Percentiles rank a stretch among this genome's conserved stretches.
phyloP scores from a whole-genome alignment of 2,888 invertebrate species.

The Sceliomorpha sp. region DNA sequence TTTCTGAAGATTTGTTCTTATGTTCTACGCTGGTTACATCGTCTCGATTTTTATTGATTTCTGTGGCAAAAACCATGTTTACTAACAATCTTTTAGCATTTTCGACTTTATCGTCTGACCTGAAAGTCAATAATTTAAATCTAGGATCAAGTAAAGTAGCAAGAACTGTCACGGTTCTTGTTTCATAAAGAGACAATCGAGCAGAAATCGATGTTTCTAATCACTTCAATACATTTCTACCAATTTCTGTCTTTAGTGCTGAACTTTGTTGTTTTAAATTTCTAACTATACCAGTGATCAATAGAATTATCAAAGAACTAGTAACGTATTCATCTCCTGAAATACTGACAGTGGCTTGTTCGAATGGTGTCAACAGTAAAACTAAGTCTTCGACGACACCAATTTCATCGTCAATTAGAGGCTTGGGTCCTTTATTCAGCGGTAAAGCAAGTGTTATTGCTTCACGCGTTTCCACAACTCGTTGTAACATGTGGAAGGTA shows the following conservation, averaged over 20 bases:
- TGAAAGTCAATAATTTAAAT: slow-evolving; percentile 3
- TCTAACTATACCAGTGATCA: background rate
- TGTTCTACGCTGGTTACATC: background rate
- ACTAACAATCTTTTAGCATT: background rate
- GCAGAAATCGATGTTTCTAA: slow-evolving; percentile 2
- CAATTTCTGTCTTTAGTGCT: slow-evolving; percentile 6
- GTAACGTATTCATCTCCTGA: slow-evolving; percentile 7
- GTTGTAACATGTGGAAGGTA: too few relatives aligned
- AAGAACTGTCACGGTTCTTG: background rate
- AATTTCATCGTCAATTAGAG: too few relatives aligned
- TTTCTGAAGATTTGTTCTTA: background rate
- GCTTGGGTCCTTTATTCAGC: too few relatives aligned
- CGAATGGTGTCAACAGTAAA: slow-evolving; percentile 5
- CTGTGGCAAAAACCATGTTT: too few relatives aligned
- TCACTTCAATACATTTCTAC: background rate
- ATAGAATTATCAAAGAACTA: slow-evolving; percentile 5
- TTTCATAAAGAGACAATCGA: slow-evolving; percentile 1
- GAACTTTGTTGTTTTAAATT: background rate
- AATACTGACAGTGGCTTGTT: slow-evolving; percentile 5
- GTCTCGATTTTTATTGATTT: background rate
- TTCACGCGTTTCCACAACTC: too few relatives aligned
- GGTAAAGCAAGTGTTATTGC: too few relatives aligned
- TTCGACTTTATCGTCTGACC: slow-evolving; percentile 8
- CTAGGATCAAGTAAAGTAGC: slow-evolving; percentile 7
- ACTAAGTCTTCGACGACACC: too few relatives aligned